phyloP scores from a whole-genome alignment of 2,797 vertebrate species.

The Parotocinclus haroldoi region DNA sequence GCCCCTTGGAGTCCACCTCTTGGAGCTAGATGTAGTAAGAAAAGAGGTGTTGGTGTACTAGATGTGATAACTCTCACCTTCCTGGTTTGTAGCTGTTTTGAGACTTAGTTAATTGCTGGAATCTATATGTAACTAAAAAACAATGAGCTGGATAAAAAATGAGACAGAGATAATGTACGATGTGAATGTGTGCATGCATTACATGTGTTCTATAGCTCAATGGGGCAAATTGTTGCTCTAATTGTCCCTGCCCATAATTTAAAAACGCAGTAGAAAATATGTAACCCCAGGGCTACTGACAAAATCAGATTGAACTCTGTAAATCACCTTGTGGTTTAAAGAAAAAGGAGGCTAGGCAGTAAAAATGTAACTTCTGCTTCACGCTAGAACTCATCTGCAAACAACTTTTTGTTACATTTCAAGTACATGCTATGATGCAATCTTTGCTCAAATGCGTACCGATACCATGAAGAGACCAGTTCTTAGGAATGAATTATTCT shows the following conservation, averaged over 20 bases:
- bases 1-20: too few relatives aligned
- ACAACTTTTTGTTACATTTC: constrained; percentile 6
- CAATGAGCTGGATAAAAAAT: too few relatives aligned
- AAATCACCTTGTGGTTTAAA: constrained; percentile 33
- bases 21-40: too few relatives aligned
- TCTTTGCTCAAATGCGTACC: constrained; percentile 14
- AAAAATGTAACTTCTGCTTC: constrained; percentile 13
- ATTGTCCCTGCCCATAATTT: constrained; percentile 46
- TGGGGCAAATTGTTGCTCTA: constrained; percentile 32
- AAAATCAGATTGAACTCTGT: constrained; percentile 35
- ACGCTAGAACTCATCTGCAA: constrained; percentile 2
- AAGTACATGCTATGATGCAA: constrained; percentile 24
- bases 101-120: too few relatives aligned
- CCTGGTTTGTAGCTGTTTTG: too few relatives aligned
- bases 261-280: constrained; percentile 46
- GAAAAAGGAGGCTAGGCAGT: constrained; percentile 7
- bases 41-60: too few relatives aligned
- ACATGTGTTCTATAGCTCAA: constrained; percentile 24
- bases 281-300: constrained; percentile 45
- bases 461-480: neutral
- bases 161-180: too few relatives aligned
- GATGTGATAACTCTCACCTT: too few relatives aligned
- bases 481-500: constrained; percentile 10
- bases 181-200: constrained; percentile 12
- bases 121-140: too few relatives aligned